Percentiles rank a stretch among this genome's conserved stretches.
These are phyloP conservation scores for Leptinotarsa juncta DNA, from an alignment of 2,888 invertebrate genomes.

Conservation along the genomic window DNA sequence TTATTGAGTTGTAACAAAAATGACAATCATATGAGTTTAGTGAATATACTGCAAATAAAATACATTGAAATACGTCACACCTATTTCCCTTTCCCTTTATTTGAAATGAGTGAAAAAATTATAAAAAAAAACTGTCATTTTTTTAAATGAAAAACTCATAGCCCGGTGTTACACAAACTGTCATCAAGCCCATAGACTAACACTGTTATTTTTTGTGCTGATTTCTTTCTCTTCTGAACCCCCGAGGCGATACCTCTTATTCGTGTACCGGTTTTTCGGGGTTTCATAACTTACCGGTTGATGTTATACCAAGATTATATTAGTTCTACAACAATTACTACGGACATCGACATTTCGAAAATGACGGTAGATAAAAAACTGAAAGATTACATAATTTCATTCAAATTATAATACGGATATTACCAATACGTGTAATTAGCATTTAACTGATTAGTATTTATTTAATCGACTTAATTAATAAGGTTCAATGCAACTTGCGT, in stretches of 20 bases:
- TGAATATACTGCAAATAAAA: too few species aligned
- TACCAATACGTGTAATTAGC: neutral
- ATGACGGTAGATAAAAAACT: conserved; percentile 20
- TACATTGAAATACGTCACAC: too few species aligned
- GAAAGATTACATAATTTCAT: conserved; percentile 7
- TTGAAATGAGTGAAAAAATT: too few species aligned
- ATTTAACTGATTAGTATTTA: neutral
- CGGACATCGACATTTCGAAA: conserved; percentile 21
- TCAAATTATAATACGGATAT: conserved; percentile 3
- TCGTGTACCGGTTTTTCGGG: conserved; percentile 36
- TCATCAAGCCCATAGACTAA: conserved; percentile 12
- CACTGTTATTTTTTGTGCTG: conserved; percentile 51
- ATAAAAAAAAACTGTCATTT: neutral
- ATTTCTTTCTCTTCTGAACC: conserved; percentile 43
- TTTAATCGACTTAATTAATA: neutral
- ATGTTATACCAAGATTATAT: conserved; percentile 20
- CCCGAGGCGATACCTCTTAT: conserved; percentile 29
- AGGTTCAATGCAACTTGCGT: too few species aligned
- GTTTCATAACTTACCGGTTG: conserved; percentile 30
- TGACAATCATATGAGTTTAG: too few species aligned
- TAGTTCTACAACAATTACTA: conserved; percentile 29
- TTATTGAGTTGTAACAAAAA: too few species aligned
- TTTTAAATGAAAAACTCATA: neutral
- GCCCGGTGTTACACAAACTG: neutral
- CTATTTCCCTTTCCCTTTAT: too few species aligned